Percentiles rank a stretch among this genome's conserved stretches.
phyloP scores from a whole-genome alignment of 1,140 invertebrate genomes.

The Paraescarpia echinospica region DNA sequence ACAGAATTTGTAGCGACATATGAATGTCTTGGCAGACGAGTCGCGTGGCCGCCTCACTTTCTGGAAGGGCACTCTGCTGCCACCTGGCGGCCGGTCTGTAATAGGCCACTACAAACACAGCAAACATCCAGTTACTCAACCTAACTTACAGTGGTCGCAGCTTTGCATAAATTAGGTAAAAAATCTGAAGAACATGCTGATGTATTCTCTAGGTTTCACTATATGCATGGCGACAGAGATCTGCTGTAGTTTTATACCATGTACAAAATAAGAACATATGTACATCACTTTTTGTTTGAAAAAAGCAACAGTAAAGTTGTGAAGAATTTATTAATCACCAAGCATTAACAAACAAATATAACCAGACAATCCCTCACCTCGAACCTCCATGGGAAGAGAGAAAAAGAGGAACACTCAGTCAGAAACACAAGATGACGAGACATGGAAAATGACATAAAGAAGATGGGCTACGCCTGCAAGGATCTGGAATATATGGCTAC shows the following conservation, averaged over 20 bases:
- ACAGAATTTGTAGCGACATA: background rate
- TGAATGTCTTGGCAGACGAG: background rate
- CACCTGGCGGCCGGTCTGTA: background rate
- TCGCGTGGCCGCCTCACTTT: background rate
- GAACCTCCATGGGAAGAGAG: no score
- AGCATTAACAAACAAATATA: no score
- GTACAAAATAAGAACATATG: background rate
- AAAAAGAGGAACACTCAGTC: no score
- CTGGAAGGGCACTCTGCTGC: background rate
- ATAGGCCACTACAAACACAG: background rate
- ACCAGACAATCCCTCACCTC: no score
- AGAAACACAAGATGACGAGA: no score
- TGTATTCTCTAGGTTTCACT: background rate
- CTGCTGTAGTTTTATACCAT: background rate
- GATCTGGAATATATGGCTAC: no score
- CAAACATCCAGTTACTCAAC: background rate
- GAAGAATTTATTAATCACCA: background rate
- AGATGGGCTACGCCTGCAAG: no score
- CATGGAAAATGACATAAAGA: no score
- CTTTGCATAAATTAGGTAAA: background rate
- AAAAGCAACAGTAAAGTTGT: background rate
- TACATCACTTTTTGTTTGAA: background rate
- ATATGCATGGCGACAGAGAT: background rate
- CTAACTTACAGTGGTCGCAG: background rate
- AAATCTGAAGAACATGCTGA: background rate